Conservation (phyloP, 2,888 invertebrate genomes). For the Aphidius colemani region DNA sequence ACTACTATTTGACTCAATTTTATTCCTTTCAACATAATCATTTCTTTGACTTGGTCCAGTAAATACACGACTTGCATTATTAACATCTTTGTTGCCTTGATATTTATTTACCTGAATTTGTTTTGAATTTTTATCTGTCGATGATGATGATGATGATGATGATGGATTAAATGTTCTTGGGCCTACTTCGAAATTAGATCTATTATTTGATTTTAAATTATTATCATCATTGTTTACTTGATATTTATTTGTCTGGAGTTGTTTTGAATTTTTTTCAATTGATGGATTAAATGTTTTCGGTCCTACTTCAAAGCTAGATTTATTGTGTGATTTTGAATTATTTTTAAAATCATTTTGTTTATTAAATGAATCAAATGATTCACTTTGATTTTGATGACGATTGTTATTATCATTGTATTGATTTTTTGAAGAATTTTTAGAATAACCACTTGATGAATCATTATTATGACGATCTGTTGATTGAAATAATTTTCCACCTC, state of each 20-base stretch:
- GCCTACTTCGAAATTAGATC: conserved; percentile 19
- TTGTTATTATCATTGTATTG: conserved; percentile 40
- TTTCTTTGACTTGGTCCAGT: not conserved
- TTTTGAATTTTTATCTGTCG: conserved; percentile 41
- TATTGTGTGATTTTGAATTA: conserved; percentile 20
- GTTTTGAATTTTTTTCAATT: conserved; percentile 29
- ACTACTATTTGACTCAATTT: conserved; percentile 40
- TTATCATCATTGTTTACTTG: conserved; percentile 27
- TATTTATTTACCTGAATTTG: conserved; percentile 46
- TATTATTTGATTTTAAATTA: too few relatives aligned
- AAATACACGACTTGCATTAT: not conserved
- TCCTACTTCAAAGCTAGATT: conserved; percentile 15
- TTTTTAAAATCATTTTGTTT: not conserved
- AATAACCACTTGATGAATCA: conserved; percentile 37
- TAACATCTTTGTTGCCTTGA: conserved; percentile 17
- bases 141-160: not conserved
- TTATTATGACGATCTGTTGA: conserved; percentile 45
- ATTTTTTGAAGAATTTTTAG: conserved; percentile 22
- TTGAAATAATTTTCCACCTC: conserved; percentile 38
- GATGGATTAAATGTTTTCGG: conserved; percentile 1
- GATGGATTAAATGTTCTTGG: too few relatives aligned
- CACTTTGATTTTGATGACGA: conserved; percentile 29
- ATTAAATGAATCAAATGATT: too few relatives aligned
- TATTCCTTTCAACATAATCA: conserved; percentile 37
- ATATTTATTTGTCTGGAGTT: conserved; percentile 44